Evolutionary conservation across 2,888 invertebrate genomes (phyloP), one percentile per base, ranked within the genome.

Genomic region (Agapetus fuscipes): DNA sequence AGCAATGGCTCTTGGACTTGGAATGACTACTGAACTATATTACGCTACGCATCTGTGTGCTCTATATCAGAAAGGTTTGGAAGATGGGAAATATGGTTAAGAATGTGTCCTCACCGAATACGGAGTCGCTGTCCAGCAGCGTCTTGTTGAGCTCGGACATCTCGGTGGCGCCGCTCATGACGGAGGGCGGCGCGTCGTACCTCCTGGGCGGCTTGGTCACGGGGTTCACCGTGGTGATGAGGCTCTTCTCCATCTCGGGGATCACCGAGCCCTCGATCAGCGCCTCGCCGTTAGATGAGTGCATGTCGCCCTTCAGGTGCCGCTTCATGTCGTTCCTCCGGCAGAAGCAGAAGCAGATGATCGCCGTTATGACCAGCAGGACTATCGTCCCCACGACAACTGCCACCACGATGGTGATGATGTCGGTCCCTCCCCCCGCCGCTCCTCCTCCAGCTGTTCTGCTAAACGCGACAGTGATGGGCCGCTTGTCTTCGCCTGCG

Each of bases 151-250:
- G 70, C 58, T 88, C 88, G 43, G 83, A 83, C 63, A 84, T 80
- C 62, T 88, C 87, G 4, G 86, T 85, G 12, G 76, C 82, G 37
- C 82, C 83, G 47, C 78, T 78, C 35, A 74, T 76, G 14, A 80
- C 76, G 4, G 82, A 79, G 9, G 75, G 72, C 14, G 83, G 82
- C 38, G 75, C 76, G 43, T 86, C 85, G 49, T 82, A 83, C 44
- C 85, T 71, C 33, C 87, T 67, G 3, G 86, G 85, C 1, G 87
- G 85, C 55, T 89, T 88, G 41, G 83, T 82, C 12, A 88, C 82
- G 0, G 87, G 87, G 62, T 88, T 87, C 17, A 87, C 84, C 35
- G 86, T 83, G 2, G 84, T 83, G 48, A 89, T 80, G 33, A 88
- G 64, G 47, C 85, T 83, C 59, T 89, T 88, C 56, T 87, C 86